Evolutionary conservation across 2,888 invertebrate genomes (phyloP).

Genomic region (Lymantria dispar): DNA sequence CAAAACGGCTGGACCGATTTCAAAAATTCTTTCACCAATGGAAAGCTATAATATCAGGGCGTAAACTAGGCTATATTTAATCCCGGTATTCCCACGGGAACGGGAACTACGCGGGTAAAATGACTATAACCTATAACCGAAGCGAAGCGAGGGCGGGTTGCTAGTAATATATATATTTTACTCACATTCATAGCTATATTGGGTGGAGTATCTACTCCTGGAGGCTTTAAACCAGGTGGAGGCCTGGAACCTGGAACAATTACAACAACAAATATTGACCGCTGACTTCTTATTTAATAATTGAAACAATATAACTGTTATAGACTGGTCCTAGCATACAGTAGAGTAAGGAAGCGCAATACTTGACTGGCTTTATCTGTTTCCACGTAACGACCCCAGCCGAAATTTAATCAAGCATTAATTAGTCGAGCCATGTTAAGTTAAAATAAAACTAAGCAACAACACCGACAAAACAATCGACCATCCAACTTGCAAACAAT

Average conservation of each 20-base stretch:
- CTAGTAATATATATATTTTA: conserved; percentile 8
- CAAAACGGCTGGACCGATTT: too few species aligned
- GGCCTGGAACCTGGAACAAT: conserved; percentile 59
- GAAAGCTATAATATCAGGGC: too few species aligned
- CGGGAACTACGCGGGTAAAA: too few species aligned
- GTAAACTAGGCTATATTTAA: too few species aligned
- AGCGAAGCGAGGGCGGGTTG: too few species aligned
- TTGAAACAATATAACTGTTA: neutral
- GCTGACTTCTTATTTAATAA: neutral
- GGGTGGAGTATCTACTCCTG: conserved; percentile 67
- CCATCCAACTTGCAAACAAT: neutral
- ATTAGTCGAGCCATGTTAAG: conserved; percentile 10
- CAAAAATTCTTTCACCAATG: too few species aligned
- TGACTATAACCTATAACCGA: too few species aligned
- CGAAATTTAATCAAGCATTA: conserved; percentile 1
- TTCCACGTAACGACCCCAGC: neutral
- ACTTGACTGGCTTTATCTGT: neutral
- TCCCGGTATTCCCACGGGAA: too few species aligned
- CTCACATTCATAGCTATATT: conserved; percentile 56
- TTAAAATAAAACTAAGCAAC: conserved; percentile 8
- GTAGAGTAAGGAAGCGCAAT: neutral
- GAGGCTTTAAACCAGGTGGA: conserved; percentile 59
- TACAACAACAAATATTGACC: conserved; percentile 5
- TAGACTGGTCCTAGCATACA: neutral
- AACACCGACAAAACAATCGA: neutral